Percentiles rank a stretch among this genome's conserved stretches.
Evolutionary conservation across 2,113 vertebrate species (phyloP).

Genomic region (Pomatorhinus ruficollis): DNA sequence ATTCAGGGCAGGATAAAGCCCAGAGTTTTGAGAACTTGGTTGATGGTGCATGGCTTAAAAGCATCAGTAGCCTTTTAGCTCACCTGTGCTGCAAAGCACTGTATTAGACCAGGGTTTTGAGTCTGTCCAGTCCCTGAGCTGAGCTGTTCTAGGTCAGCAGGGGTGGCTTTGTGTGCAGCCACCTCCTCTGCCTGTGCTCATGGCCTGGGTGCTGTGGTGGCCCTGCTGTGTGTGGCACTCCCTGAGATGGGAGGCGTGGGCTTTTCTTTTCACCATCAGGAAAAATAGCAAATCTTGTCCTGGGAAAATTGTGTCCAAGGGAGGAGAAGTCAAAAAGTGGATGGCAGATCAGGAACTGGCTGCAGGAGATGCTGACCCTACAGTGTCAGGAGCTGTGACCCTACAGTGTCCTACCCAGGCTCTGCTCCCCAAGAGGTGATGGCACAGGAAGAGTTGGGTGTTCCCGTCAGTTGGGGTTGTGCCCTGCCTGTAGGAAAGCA

Average conservation of each 20-base stretch:
- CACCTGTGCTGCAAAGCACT: not conserved
- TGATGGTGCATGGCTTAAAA: not conserved
- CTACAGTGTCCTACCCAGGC: accelerated
- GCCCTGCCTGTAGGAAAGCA: not conserved
- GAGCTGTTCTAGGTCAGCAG: not conserved
- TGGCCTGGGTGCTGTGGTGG: not conserved
- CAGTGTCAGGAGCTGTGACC: not conserved
- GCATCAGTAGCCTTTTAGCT: accelerated
- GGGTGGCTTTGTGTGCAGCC: not conserved
- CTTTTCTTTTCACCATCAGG: accelerated
- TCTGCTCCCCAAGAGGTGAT: not conserved
- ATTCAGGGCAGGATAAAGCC: not conserved
- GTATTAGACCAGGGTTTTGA: not conserved
- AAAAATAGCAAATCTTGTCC: not conserved
- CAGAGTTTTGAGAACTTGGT: not conserved
- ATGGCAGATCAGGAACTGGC: not conserved
- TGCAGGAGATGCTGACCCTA: not conserved
- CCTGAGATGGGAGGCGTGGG: accelerated
- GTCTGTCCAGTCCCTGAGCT: not conserved
- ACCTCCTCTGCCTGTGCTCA: not conserved
- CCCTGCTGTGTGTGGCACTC: not conserved
- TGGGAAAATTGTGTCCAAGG: not conserved
- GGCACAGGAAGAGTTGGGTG: not conserved
- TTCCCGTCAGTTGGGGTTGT: accelerated
- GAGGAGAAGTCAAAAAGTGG: not conserved